Percentiles rank a stretch among this genome's conserved stretches.
These are phyloP conservation scores for Diaperis boleti DNA, from an alignment of 2,888 invertebrate species.

Conservation along the genomic window DNA sequence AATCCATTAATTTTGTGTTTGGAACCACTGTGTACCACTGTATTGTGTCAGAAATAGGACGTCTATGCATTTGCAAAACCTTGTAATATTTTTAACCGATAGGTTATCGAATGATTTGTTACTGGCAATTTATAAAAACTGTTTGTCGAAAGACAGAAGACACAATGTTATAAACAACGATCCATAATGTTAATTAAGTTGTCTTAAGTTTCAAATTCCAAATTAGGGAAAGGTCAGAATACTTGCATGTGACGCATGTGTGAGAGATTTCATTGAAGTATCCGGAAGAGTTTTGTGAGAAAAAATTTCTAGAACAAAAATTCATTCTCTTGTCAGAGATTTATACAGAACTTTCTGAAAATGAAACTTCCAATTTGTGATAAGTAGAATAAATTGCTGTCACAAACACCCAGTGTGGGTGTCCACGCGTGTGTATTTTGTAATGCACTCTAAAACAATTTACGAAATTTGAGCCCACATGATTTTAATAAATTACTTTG, in stretches of 20 bases:
- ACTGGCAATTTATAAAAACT: constrained; percentile 26
- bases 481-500: constrained; percentile 30
- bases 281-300: not conserved
- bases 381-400: constrained; percentile 35
- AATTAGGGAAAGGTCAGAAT: constrained; percentile 35
- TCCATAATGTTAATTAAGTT: constrained; percentile 24
- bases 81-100: constrained; percentile 28
- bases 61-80: constrained; percentile 20
- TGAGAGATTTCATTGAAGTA: constrained; percentile 18
- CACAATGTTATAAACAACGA: constrained; percentile 21
- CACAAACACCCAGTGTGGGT: constrained; percentile 28
- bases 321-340: not conserved
- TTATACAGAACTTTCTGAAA: constrained; percentile 15
- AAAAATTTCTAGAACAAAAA: not conserved
- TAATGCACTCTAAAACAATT: constrained; percentile 39
- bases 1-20: constrained; percentile 8
- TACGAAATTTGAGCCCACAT: constrained; percentile 41
- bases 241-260: constrained; percentile 14
- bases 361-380: constrained; percentile 34
- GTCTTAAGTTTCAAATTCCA: constrained; percentile 6
- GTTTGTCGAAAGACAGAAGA: constrained; percentile 20
- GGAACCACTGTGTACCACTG: not conserved
- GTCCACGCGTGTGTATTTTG: constrained; percentile 35
- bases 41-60: constrained; percentile 18
- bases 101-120: constrained; percentile 32